phyloP scores from a whole-genome alignment of 1,140 invertebrate species.

The Venturia canescens region DNA sequence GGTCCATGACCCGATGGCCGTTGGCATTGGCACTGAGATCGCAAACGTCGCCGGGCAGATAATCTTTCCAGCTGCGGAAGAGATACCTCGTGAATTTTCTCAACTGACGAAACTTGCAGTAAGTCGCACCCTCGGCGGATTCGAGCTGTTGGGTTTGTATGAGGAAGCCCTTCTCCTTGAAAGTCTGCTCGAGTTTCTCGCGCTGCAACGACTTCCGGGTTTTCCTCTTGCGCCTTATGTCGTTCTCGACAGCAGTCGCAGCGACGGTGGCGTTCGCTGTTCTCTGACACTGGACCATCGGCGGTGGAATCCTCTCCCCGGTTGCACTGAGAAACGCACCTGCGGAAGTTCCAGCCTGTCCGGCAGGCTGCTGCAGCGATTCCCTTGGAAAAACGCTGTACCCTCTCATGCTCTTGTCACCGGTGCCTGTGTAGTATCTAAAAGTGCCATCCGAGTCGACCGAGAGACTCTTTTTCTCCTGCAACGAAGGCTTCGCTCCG shows the following conservation, averaged over 20 bases:
- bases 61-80: conserved; percentile 95
- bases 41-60: conserved; percentile 87
- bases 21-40: conserved; percentile 69
- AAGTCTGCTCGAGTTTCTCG: conserved; percentile 93
- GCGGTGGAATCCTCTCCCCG: conserved; percentile 77
- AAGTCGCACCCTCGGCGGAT: conserved; percentile 93
- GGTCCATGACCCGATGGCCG: conserved; percentile 51
- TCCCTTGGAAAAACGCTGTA: conserved; percentile 87
- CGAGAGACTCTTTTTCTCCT: conserved; percentile 94
- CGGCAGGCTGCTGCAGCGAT: conserved; percentile 79
- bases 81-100: conserved; percentile 94
- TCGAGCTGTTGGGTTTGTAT: conserved; percentile 95
- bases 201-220: conserved; percentile 89
- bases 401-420: conserved; percentile 85
- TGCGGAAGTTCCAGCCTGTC: conserved; percentile 73
- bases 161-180: conserved; percentile 93
- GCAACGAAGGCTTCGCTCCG: conserved; percentile 89
- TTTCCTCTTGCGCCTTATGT: conserved; percentile 82
- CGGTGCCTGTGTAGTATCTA: conserved; percentile 86
- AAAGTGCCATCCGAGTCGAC: conserved; percentile 92
- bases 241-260: conserved; percentile 64
- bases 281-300: conserved; percentile 60
- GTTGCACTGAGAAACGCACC: conserved; percentile 77
- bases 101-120: conserved; percentile 94
- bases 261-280: conserved; percentile 55